A percentile compares a stretch with the other conserved stretches of the same genome.
These are phyloP conservation scores for Bombus soroeensis DNA, from an alignment of 1,140 invertebrate genomes.

Conservation along the genomic window DNA sequence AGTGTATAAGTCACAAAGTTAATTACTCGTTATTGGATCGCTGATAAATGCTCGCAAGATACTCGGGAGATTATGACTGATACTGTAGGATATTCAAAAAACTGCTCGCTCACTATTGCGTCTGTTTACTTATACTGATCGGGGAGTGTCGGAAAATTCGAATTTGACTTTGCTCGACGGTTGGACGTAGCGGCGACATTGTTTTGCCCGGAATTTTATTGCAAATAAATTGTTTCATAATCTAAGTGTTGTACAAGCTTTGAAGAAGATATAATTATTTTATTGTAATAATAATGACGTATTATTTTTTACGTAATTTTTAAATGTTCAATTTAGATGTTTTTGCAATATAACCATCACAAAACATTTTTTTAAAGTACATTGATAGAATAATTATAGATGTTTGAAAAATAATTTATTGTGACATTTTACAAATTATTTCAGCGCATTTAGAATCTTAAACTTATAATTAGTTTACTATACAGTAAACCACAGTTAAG, in stretches of 20 bases:
- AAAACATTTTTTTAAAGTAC: neutral
- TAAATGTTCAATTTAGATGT: neutral
- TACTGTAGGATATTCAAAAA: too few species aligned
- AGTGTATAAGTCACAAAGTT: too few species aligned
- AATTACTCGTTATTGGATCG: too few species aligned
- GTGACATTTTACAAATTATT: neutral
- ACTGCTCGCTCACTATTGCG: too few species aligned
- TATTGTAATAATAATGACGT: slow-evolving; percentile 20
- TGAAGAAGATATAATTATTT: slow-evolving; percentile 86
- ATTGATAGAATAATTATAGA: neutral
- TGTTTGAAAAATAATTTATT: slow-evolving; percentile 50
- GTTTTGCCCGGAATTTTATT: too few species aligned
- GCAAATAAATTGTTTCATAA: slow-evolving; percentile 90
- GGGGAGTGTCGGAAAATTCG: too few species aligned
- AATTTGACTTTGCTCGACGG: too few species aligned
- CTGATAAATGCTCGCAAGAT: too few species aligned
- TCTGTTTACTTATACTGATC: too few species aligned
- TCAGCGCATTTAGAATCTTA: slow-evolving; percentile 9
- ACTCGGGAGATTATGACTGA: too few species aligned
- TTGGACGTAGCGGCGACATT: too few species aligned
- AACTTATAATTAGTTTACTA: neutral
- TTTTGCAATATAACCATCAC: neutral
- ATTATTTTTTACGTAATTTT: slow-evolving; percentile 30
- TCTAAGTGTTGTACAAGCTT: slow-evolving; percentile 89
- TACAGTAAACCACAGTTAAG: neutral